Percentiles rank a stretch among this genome's conserved stretches.
These are phyloP conservation scores for Macquaria ambigua DNA, from an alignment of 2,113 vertebrate species.

Conservation along the genomic window DNA sequence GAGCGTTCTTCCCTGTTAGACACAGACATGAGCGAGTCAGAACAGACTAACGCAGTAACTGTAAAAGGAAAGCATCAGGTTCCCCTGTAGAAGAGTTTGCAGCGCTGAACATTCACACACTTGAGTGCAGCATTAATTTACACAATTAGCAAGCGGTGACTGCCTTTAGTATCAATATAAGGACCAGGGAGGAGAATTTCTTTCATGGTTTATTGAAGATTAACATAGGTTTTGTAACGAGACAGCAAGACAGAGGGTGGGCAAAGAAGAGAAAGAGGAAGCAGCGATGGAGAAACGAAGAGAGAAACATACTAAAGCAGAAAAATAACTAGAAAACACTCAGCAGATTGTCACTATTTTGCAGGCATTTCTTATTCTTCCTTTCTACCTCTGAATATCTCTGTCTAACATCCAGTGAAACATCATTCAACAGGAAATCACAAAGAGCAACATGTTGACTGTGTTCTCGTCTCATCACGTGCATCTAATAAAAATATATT, in stretches of 20 bases:
- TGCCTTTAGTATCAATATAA: no score
- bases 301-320: no score
- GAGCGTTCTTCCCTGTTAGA: conserved; percentile 87
- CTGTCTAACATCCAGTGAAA: not conserved
- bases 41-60: no score
- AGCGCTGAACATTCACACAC: no score
- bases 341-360: not conserved
- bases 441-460: not conserved
- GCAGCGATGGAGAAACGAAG: not conserved
- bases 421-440: not conserved
- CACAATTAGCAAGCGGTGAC: no score
- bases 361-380: not conserved
- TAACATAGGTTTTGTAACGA: not conserved
- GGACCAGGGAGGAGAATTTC: no score
- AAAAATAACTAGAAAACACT: not conserved
- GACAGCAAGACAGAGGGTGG: not conserved
- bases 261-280: not conserved
- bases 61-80: no score
- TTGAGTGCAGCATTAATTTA: no score
- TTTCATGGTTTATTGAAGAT: not conserved
- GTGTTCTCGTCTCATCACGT: no score
- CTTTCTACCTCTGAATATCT: not conserved
- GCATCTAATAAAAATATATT: no score
- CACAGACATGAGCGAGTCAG: not conserved
- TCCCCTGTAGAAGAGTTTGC: no score